Percentiles rank a stretch among this genome's conserved stretches.
phyloP scores from a whole-genome alignment of 2,797 vertebrate genomes.

The Tachyglossus aculeatus region DNA sequence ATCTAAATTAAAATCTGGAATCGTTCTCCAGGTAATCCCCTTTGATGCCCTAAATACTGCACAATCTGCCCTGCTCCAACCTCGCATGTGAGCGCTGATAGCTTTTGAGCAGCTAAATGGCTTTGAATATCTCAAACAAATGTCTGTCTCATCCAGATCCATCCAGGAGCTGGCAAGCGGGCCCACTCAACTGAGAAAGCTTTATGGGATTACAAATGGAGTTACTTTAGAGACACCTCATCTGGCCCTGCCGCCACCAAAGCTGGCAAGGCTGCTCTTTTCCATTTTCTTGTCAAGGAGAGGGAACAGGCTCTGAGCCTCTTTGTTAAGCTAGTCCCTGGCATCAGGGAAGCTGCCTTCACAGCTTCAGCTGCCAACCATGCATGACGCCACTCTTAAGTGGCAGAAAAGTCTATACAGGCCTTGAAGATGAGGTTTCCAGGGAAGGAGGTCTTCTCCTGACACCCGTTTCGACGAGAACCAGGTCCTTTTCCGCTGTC shows the following conservation, averaged over 20 bases:
- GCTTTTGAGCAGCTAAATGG: slow-evolving; percentile 70
- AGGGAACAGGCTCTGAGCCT: slow-evolving; percentile 10
- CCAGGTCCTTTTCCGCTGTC: no score
- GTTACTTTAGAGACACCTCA: slow-evolving; percentile 58
- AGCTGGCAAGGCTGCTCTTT: slow-evolving; percentile 21
- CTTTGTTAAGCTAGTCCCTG: slow-evolving; percentile 40
- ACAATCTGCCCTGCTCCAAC: slow-evolving; percentile 67
- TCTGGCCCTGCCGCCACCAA: slow-evolving; percentile 19
- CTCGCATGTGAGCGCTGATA: slow-evolving; percentile 66
- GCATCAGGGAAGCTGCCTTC: neutral
- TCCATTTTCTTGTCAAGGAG: slow-evolving; percentile 45
- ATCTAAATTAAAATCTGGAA: slow-evolving; percentile 84
- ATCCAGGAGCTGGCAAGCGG: slow-evolving; percentile 45
- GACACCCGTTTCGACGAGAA: no score
- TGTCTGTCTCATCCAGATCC: slow-evolving; percentile 36
- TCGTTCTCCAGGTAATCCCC: slow-evolving; percentile 73
- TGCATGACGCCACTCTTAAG: neutral
- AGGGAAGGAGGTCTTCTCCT: no score
- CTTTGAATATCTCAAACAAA: slow-evolving; percentile 67
- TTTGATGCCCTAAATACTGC: slow-evolving; percentile 70
- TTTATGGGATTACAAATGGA: slow-evolving; percentile 58
- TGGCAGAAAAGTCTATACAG: no score
- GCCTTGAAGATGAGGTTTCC: no score
- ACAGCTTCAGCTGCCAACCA: neutral
- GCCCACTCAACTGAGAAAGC: slow-evolving; percentile 45